Conservation (phyloP, 2,113 vertebrate species). For the Pholis gunnellus region DNA sequence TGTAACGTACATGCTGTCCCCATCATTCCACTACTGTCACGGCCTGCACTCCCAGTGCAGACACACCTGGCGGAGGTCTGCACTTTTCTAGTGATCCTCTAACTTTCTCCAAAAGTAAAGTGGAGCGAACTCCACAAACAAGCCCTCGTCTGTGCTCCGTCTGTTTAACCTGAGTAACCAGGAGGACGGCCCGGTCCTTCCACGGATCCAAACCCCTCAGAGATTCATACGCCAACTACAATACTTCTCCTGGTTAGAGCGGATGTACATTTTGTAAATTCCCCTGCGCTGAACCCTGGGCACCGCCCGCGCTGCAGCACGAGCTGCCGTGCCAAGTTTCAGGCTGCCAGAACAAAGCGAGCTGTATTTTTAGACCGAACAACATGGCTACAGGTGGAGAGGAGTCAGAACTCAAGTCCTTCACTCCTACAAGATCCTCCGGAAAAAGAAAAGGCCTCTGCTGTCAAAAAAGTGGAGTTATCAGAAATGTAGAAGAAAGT, state of each 20-base stretch:
- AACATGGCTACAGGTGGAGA: slow-evolving; percentile 76
- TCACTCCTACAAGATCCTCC: slow-evolving; percentile 75
- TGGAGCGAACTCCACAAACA: neutral
- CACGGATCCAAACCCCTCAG: slow-evolving; percentile 28
- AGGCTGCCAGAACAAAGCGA: slow-evolving; percentile 68
- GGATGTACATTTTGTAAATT: slow-evolving; percentile 44
- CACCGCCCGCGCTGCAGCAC: slow-evolving; percentile 48
- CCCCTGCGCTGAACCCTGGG: slow-evolving; percentile 58
- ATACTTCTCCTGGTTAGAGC: slow-evolving; percentile 44
- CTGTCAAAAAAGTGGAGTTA: slow-evolving; percentile 59
- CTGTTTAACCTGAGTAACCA: slow-evolving; percentile 18
- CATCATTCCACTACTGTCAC: neutral
- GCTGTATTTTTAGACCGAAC: slow-evolving; percentile 71
- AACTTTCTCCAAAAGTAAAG: neutral
- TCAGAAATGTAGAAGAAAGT: slow-evolving; percentile 48
- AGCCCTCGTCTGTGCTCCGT: neutral
- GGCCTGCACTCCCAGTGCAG: neutral
- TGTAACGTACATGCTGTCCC: neutral
- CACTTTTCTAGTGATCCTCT: neutral
- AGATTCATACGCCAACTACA: slow-evolving; percentile 8
- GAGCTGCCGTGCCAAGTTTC: slow-evolving; percentile 67
- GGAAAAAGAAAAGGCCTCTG: slow-evolving; percentile 68
- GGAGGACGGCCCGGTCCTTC: slow-evolving; percentile 12
- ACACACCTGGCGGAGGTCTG: neutral
- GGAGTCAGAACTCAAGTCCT: slow-evolving; percentile 72